Base-by-base conservation (phyloP, 2,888 invertebrate species). In the Xanthorhoe designata region DNA sequence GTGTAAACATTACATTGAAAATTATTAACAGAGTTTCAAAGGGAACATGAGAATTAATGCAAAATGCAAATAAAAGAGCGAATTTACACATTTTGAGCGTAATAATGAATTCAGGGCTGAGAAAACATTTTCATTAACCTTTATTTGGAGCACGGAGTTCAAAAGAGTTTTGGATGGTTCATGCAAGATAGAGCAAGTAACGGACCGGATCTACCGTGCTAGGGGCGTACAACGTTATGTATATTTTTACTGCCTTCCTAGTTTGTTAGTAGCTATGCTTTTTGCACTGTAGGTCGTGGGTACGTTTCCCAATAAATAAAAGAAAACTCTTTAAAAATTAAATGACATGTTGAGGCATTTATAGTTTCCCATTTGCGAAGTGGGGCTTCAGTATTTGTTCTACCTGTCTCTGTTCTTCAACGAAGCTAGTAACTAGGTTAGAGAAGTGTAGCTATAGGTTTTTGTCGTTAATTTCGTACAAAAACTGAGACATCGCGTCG, bases 111-210 rank as follows among this genome's bases (percentile, higher is more conserved):
- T 66, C 52, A 50, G 56, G 56, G 49, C 32, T 63, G 52, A 29
- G 50, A 62, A 66, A 64, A 69, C 66, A 69, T 69, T 70, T 59
- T 61, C 50, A 66, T 65, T 68, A 64, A 53, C 53, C 61, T 61
- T 63, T 72, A 63, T 61, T 66, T 61, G 15, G 60, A 55, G 67
- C 62, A 57, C 60, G 62, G 47, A 69, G 59, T 71, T 64, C 58
- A 29, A 51, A 59, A 55, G 66, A 68, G 65, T 69, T 70, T 4
- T 4, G 38, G 38, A 42, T 42, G 38, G 13, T 42, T 42, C 38
- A 42, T 42, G 38, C 38, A 42, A 42, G 38, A 42, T 13, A 13
- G 38, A 42, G 38, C 38, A 13, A 38, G 38, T 38, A 13, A 9
- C 38, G 38, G 38, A 13, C 38, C 38, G 38, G 38, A 13, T 38